Base-by-base conservation (phyloP, 2,113 vertebrate genomes). In the Piprites chloris region DNA sequence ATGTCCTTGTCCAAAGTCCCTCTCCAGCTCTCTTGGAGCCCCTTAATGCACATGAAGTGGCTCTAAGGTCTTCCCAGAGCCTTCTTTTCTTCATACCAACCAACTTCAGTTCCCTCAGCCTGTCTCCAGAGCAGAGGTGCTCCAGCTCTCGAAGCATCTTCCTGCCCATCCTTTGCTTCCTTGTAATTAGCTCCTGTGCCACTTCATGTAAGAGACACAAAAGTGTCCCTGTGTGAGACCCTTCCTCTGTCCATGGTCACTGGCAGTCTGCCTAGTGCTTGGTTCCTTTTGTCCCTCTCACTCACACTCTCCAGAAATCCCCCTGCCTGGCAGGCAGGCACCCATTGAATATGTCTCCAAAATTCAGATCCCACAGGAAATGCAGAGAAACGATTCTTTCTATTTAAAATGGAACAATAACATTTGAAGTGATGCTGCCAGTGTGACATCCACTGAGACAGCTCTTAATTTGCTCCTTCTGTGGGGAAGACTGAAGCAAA, bases 321-420 rank as follows among this genome's bases (percentile, higher is more conserved):
- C 62, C 50, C 63, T 74, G 32, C 27, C 46, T 53, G 79, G 65
- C 78, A 94, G 66, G 41, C 89, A 97, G 92, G 50, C 74, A 96
- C 76, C 59, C 44, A 53, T 87, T 96, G 94, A 85, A 85, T 59
- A 15, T 28, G 53, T 83, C 92, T 89, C 79, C 93, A 86, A 92
- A 78, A 89, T 69, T 75, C 78, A 94, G 84, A 96, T 85, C 67
- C 89, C 91, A 74, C 68, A 66, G 93, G 76, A 95, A 93, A 85
- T 42, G 69, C 89, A 96, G 79, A 59, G 83, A 95, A 92, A 91
- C 1, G 2, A 32, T 78, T 66, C 53, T 61, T 73, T 74, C 76
- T 68, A 56, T 91, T 93, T 90, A 50, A 78, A 82, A 89, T 42
- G 39, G 75, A 81, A 61, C 30, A 79, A 53, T 74, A 71, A 61